Conservation (phyloP, 1,140 invertebrate species). For the Zaprionus capensis region DNA sequence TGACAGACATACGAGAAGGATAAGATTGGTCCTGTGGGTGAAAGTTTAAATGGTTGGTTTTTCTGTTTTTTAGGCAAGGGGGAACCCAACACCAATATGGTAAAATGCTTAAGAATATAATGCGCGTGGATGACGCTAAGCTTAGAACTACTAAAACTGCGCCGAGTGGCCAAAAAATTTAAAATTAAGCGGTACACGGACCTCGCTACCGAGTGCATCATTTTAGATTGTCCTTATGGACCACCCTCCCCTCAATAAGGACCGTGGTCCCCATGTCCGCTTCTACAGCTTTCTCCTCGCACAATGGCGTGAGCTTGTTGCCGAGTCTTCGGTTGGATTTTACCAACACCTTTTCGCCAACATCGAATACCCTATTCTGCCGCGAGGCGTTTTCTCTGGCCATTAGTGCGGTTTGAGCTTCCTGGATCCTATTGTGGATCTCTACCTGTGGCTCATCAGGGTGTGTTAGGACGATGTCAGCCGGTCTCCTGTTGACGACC, state of each 20-base stretch:
- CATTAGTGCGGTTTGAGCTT: background rate
- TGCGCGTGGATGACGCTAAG: no score
- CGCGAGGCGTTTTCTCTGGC: background rate
- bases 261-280: background rate
- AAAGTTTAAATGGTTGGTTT: no score
- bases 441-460: constrained; percentile 10
- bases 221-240: background rate
- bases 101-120: no score
- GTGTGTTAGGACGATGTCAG: background rate
- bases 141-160: background rate
- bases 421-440: background rate
- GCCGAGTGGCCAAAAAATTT: background rate
- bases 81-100: no score
- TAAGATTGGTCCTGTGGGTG: no score
- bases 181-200: no score
- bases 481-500: background rate
- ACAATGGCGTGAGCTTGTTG: background rate
- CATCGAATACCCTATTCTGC: background rate
- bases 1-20: background rate
- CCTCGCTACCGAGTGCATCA: background rate
- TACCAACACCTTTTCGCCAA: background rate
- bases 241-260: background rate
- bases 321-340: background rate
- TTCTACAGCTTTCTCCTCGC: background rate
- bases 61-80: no score